A percentile compares a stretch with the other conserved stretches of the same genome.
These are phyloP conservation scores for Kobus ellipsiprymnus DNA, from an alignment of 2,113 vertebrate genomes.

Conservation along the genomic window DNA sequence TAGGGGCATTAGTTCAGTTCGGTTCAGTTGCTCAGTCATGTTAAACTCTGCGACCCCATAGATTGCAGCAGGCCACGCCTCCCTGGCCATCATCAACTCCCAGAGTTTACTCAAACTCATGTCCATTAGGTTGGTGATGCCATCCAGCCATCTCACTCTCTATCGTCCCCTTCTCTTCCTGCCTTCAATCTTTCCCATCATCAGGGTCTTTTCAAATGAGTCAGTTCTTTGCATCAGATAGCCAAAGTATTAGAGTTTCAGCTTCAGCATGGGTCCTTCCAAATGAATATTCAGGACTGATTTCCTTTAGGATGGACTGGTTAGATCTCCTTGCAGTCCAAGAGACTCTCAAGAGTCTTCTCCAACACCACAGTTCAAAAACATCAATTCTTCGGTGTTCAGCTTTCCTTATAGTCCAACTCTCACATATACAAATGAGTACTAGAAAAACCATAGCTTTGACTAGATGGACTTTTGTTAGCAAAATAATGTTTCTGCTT, in stretches of 20 bases:
- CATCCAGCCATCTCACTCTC: too few species aligned
- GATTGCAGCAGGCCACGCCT: too few species aligned
- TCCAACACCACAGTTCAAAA: background rate
- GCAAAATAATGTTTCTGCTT: background rate
- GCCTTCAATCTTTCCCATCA: too few species aligned
- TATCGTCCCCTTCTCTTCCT: too few species aligned
- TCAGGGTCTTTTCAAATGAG: background rate
- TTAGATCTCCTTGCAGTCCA: background rate
- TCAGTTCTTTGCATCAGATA: background rate
- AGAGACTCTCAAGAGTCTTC: background rate
- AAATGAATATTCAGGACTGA: background rate
- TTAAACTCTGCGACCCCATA: too few species aligned
- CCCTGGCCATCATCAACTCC: too few species aligned
- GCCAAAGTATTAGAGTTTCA: background rate
- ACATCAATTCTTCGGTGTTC: background rate
- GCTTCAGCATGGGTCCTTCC: background rate
- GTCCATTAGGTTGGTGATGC: too few species aligned
- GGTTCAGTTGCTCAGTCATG: too few species aligned
- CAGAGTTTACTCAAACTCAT: too few species aligned
- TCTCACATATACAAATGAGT: background rate
- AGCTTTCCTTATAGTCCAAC: background rate
- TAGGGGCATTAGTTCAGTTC: too few species aligned
- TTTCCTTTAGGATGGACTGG: background rate
- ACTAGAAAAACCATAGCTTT: background rate
- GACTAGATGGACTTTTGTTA: background rate